Evolutionary conservation across 2,797 vertebrate species (phyloP), one percentile per base, ranked within the genome.

Genomic region (Phrynocephalus guinanensis): DNA sequence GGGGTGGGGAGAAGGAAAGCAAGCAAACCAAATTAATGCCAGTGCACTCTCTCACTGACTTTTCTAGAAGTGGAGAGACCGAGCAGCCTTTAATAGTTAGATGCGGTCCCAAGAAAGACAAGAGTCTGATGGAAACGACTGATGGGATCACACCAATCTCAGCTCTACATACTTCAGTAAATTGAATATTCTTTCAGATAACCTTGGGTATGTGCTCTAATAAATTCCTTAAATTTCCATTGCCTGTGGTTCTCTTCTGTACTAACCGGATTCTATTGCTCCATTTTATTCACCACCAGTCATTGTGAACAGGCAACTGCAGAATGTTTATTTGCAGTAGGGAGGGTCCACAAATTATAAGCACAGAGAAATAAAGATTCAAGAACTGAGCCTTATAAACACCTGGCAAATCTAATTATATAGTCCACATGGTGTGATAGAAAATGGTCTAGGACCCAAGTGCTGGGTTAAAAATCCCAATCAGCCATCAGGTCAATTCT

Each of bases 261-360:
- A 28, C 30, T 63, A 89, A 85, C 71, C 88, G 91, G 73, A 90
- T 90, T 80, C 13, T 93, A 83, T 50, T 72, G 78, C 5, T 83
- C 30, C 38, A 1, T n/a, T 89, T 93, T 84, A 86, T 89, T 24
- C 75, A 90, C 71, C 66, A 50, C 71, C 66, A 50, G 2, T 48
- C 56, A 86, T 44, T 85, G 56, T 79, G 83, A 92, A 89, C 70
- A 89, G 60, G 68, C 4, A 91, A 84, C 88, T 89, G 90, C 87
- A 87, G 56, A 22, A 33, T 24, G 0, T 6, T 6, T 81, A 60
- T 20, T 89, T 68, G 48, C 22, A 85, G 60, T 33, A 38, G 60
- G 20, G 18, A 81, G 82, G 80, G 26, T 13, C 67, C 80, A 87
- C 68, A 89, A 92, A 44, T 78, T 50, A 63, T 33, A 18, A 73